Evolutionary conservation across 2,797 vertebrate species (phyloP).

Genomic region (Malurus splendens): DNA sequence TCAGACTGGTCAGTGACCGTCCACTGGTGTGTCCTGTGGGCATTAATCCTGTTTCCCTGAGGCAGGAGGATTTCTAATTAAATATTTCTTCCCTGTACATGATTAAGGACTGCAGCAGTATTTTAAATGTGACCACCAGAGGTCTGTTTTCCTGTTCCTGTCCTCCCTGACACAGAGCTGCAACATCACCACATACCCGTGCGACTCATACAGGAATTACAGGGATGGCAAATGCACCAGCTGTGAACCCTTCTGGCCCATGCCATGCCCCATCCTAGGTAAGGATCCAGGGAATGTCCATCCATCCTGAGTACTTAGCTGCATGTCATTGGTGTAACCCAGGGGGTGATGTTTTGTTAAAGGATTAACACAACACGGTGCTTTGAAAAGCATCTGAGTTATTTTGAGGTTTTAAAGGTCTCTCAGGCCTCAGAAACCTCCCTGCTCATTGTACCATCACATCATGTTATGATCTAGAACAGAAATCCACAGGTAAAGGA

Average conservation of each 20-base stretch:
- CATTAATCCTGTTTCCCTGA: not conserved
- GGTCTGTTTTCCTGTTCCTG: constrained; percentile 87
- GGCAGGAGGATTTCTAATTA: not conserved
- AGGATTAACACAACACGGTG: fast-evolving
- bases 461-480: not conserved
- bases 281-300: not conserved
- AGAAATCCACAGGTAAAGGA: not conserved
- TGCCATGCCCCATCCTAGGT: constrained; percentile 70
- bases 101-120: constrained; percentile 80
- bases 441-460: not conserved
- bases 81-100: not conserved
- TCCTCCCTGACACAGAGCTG: constrained; percentile 83
- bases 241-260: constrained; percentile 77
- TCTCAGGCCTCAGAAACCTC: not conserved
- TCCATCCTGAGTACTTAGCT: not conserved
- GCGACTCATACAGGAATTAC: constrained; percentile 83
- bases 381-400: not conserved
- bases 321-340: fast-evolving
- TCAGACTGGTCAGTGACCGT: not conserved
- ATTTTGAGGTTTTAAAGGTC: not conserved
- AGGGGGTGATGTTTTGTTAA: not conserved
- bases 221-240: constrained; percentile 80
- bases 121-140: constrained; percentile 94
- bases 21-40: not conserved
- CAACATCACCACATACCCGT: constrained; percentile 85